Base-by-base conservation (phyloP, 2,888 invertebrate genomes). In the Zaprionus bogoriensis region DNA sequence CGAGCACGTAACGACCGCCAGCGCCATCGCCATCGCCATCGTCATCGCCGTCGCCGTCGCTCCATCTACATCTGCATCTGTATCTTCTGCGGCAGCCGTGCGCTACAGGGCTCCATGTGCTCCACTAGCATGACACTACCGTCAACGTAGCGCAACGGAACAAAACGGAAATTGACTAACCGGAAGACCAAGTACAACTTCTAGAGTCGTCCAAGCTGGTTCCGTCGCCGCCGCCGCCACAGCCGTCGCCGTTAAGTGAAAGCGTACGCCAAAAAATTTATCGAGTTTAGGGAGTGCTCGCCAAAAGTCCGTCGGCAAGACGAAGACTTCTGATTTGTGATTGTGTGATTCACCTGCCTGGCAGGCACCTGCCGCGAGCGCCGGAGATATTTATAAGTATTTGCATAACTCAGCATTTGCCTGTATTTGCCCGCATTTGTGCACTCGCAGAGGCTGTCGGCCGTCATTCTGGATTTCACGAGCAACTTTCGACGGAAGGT, bases 381-480 rank as follows among this genome's bases (percentile, higher is more conserved):
- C 45, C 46, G 44, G 28, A 53, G 41, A 54, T 52, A 51, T 44
- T 42, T 51, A 20, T 19, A 23, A 30, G 44, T 59, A 80, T 84
- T 80, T 75, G 62, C 84, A 80, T 80, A 82, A 81, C 67, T 78
- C 76, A 60, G 65, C 57, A 72, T 74, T 72, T 55, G 50, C 46
- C 60, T 41, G 44, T n/a, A n/a, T n/a, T n/a, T n/a, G n/a, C n/a
- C n/a, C n/a, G n/a, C n/a, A n/a, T n/a, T n/a, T n/a, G 41, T 67
- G 36, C 14, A 63, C 52, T 54, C 53, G 46, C 42, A 59, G 60
- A 67, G 67, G 70, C 74, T 73, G 74, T 82, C 90, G 67, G 70
- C 74, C 72, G 74, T 82, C 90, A 90, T 80, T 87, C 90, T 90
- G 90, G 90, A 90, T 89, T 90, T 90, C 86, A 87, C 89, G 79